These are phyloP conservation scores for Rafetus swinhoei DNA, from an alignment of 2,113 vertebrate species.

Conservation along the genomic window DNA sequence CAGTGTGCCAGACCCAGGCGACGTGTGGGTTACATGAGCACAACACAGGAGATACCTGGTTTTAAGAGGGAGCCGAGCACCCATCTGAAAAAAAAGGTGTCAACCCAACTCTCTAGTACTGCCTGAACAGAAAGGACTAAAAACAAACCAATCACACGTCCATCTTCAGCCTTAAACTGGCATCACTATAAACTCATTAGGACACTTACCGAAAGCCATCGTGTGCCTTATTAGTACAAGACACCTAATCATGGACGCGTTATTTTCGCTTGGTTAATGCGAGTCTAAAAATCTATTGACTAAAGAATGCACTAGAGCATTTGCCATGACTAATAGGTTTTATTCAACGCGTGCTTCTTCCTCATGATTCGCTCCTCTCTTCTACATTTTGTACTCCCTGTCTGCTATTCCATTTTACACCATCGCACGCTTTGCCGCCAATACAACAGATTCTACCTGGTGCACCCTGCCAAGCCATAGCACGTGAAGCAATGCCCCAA, in stretches of 20 bases:
- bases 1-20: too few species aligned
- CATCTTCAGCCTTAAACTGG: not conserved
- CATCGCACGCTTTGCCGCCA: not conserved
- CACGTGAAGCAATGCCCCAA: accelerated
- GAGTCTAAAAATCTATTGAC: not conserved
- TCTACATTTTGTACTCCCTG: not conserved
- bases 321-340: not conserved
- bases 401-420: accelerated
- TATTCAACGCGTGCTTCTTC: not conserved
- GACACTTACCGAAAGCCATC: not conserved
- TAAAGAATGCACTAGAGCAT: not conserved
- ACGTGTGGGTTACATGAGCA: too few species aligned
- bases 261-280: not conserved
- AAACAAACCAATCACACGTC: not conserved
- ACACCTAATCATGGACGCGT: not conserved
- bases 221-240: not conserved
- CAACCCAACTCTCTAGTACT: not conserved
- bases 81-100: not conserved
- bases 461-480: accelerated
- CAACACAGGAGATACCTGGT: not conserved
- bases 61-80: not conserved
- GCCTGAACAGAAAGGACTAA: not conserved
- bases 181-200: not conserved
- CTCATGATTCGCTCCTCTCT: not conserved
- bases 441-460: not conserved